These are phyloP conservation scores for Maylandia zebra DNA, from an alignment of 2,113 vertebrate species.

Conservation along the genomic window DNA sequence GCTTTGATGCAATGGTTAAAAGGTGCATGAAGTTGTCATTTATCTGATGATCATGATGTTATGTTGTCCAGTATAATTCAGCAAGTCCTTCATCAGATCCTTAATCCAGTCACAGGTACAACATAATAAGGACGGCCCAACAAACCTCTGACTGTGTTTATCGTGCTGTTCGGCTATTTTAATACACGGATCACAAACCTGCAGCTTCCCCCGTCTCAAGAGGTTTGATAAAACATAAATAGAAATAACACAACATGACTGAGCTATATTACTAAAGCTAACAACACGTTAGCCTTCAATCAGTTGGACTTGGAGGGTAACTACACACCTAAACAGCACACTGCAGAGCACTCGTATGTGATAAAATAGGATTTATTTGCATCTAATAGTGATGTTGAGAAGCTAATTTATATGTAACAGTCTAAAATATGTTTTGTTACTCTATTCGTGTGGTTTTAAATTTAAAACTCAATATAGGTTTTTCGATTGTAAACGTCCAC, in stretches of 20 bases:
- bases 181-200: background rate
- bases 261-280: background rate
- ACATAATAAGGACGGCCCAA: rapidly evolving
- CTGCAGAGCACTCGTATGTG: background rate
- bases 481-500: rapidly evolving
- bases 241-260: background rate
- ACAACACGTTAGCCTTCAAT: background rate
- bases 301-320: rapidly evolving
- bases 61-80: background rate
- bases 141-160: background rate
- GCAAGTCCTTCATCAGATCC: background rate
- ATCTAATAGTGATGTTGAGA: background rate
- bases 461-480: background rate
- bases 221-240: background rate
- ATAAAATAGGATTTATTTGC: background rate
- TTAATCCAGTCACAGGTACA: background rate
- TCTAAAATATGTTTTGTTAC: background rate
- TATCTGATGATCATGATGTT: background rate
- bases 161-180: rapidly evolving
- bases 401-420: background rate
- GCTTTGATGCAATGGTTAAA: background rate
- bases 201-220: background rate
- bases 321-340: rapidly evolving
- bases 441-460: background rate
- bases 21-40: background rate